These are phyloP conservation scores for Punctoribates punctum DNA, from an alignment of 2,888 invertebrate species.

Conservation along the genomic window DNA sequence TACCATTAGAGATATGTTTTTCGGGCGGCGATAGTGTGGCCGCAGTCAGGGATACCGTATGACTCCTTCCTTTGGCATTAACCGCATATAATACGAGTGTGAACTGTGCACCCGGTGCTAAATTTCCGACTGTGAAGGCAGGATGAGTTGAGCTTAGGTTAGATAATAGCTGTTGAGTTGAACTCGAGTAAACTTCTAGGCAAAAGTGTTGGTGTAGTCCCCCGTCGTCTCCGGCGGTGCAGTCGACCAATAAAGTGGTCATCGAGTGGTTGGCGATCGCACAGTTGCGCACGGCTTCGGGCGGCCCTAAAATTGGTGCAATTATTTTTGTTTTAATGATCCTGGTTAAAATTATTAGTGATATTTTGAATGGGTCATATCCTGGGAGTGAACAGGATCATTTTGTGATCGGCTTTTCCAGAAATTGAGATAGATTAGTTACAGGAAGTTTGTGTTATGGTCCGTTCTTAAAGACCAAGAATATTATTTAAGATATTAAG, in stretches of 20 bases:
- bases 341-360: no score
- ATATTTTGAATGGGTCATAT: no score
- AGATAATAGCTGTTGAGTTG: conserved; percentile 7
- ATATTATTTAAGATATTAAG: no score
- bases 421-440: no score
- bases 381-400: no score
- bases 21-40: conserved; percentile 43
- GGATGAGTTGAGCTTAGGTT: conserved; percentile 43
- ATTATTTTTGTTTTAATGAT: no score
- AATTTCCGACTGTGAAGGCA: conserved; percentile 45
- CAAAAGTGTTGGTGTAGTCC: conserved; percentile 48
- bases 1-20: conserved; percentile 41
- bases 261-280: conserved; percentile 48
- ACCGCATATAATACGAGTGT: conserved; percentile 47
- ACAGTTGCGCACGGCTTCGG: conserved; percentile 47
- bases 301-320: conserved; percentile 49
- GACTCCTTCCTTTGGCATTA: conserved; percentile 48
- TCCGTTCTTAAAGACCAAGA: no score
- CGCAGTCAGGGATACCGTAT: conserved; percentile 43
- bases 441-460: no score
- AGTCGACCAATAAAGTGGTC: conserved; percentile 47
- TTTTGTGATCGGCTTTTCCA: no score
- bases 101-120: conserved; percentile 47
- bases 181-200: conserved; percentile 47
- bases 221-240: conserved; percentile 49